Base-by-base conservation (phyloP, 2,797 vertebrate genomes). In the Diplodus puntazzo region DNA sequence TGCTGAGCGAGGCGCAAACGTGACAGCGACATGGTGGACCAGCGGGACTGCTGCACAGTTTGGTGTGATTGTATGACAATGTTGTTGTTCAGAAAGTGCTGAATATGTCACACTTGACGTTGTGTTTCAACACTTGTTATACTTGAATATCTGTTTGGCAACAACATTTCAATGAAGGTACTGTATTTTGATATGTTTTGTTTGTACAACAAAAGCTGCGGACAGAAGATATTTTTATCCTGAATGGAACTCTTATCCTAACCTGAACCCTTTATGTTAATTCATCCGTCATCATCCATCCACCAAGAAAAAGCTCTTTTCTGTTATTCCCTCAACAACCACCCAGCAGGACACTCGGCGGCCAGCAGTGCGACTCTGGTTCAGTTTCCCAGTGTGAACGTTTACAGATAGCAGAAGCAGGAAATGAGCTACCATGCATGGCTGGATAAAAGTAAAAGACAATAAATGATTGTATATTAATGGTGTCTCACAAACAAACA, bases 401-500 rank as follows among this genome's bases (percentile, higher is more conserved):
- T 69, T 45, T 4, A 12, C 14, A 14, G 18, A 81, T 25, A 6
- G 17, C 27, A 30, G 8, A 69, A 69, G 45, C 23, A 62, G 46
- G 50, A 60, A 75, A 76, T 66, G 13, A 80, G 54, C 34, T 25
- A 11, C 20, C 17, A 39, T 13, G 11, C 50, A 67, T 1, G 1
- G 12, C 49, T 54, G 49, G 27, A 71, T 72, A 23, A 25, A 57
- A 59, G 27, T 11, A 39, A 61, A 48, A 70, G n/a, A 69, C 79
- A 85, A 43, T 9, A 68, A 66, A 83, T 52, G 55, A 66, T 68
- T 77, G 50, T 25, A 60, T 48, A 79, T 63, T 69, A 67, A 79
- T 34, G 73, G 50, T 60, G 74, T 75, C n/a, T 76, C 68, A 63
- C 14, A 79, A 34, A 71, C 30, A 80, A 81, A 82, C 59, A 73